Percentiles rank a stretch among this genome's conserved stretches.
phyloP scores from a whole-genome alignment of 2,113 vertebrate species.

The Mobula birostris region DNA sequence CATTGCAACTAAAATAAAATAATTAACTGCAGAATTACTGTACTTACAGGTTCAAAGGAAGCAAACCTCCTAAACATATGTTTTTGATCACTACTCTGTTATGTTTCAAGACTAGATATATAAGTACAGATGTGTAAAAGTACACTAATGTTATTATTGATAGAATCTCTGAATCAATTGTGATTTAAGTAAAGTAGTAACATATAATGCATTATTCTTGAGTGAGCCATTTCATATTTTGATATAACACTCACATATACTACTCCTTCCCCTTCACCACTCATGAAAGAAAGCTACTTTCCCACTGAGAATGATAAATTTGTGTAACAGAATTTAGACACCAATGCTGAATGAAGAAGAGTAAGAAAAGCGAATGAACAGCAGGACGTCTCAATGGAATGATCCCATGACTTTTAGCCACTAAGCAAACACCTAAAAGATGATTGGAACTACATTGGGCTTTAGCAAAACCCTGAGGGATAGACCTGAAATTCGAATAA shows the following conservation, averaged over 20 bases:
- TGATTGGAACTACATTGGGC: neutral
- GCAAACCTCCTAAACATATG: neutral
- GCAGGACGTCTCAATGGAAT: neutral
- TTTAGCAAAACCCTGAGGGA: neutral
- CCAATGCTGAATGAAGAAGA: neutral
- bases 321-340: neutral
- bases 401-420: neutral
- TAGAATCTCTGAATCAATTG: neutral
- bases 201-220: neutral
- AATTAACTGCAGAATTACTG: neutral
- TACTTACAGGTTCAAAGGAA: neutral
- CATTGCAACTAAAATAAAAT: neutral
- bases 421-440: neutral
- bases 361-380: neutral
- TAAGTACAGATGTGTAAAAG: neutral
- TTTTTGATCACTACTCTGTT: neutral
- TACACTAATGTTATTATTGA: neutral
- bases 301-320: no score
- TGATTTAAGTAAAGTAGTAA: neutral
- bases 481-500: neutral
- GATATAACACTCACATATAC: neutral
- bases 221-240: neutral
- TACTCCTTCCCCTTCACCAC: neutral
- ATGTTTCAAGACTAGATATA: neutral
- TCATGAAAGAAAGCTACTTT: neutral